Percentiles rank a stretch among this genome's conserved stretches.
phyloP scores from a whole-genome alignment of 2,113 vertebrate genomes.

The Ceyx margarethae region DNA sequence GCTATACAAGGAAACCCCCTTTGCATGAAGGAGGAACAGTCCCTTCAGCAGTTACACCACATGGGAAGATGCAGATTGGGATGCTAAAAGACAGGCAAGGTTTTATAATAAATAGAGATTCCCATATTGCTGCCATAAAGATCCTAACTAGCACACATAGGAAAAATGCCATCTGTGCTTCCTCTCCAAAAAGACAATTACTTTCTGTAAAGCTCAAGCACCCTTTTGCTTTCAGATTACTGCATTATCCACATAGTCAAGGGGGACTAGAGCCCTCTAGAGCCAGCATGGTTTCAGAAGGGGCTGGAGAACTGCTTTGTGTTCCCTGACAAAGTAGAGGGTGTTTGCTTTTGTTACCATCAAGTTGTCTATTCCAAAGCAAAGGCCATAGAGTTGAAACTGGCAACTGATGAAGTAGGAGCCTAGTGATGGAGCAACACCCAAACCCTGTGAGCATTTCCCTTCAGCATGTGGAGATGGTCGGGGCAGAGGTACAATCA shows the following conservation, averaged over 20 bases:
- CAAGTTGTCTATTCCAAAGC: background rate
- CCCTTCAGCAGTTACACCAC: background rate
- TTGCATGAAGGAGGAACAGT: background rate
- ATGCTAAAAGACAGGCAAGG: background rate
- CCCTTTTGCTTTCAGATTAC: background rate
- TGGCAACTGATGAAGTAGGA: background rate
- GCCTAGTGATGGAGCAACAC: accelerated
- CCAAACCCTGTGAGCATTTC: background rate
- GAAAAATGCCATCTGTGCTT: background rate
- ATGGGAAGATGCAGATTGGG: background rate
- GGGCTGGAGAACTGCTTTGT: background rate
- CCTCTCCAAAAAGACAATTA: background rate
- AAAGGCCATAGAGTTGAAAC: background rate
- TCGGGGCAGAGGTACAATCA: background rate
- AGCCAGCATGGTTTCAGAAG: background rate
- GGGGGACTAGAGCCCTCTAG: background rate
- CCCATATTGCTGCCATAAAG: background rate
- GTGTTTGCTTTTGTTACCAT: background rate
- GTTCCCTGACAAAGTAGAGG: background rate
- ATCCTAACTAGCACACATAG: background rate
- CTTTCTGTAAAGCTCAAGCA: background rate
- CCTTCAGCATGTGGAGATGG: background rate
- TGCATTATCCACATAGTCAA: background rate
- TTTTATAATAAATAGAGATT: background rate
- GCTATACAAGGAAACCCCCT: background rate